Conservation (phyloP, 2,113 vertebrate species). For the Salvelinus sp. region DNA sequence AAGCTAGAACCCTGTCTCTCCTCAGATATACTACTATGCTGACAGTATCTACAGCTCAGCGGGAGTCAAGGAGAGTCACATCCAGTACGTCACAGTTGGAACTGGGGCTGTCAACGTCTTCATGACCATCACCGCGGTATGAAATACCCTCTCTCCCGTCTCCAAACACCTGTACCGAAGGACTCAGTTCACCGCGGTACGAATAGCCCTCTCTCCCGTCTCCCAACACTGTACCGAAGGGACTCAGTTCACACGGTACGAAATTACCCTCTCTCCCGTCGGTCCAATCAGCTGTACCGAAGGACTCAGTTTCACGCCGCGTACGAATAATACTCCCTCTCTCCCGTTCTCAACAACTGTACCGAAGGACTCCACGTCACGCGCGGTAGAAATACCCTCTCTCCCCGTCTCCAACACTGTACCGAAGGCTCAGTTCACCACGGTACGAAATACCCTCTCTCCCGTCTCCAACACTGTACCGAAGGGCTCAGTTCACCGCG, state of each 20-base stretch:
- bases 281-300: no score
- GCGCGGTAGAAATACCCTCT: slow-evolving; percentile 71
- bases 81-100: slow-evolving; percentile 88
- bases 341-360: slow-evolving; percentile 44
- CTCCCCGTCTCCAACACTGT: slow-evolving; percentile 38
- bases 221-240: no score
- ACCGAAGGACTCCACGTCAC: no score
- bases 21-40: slow-evolving; percentile 93
- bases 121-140: slow-evolving; percentile 83
- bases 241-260: slow-evolving; percentile 68
- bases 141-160: slow-evolving; percentile 39
- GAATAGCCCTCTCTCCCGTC: slow-evolving; percentile 40
- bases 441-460: slow-evolving; percentile 63
- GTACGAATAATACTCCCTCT: no score
- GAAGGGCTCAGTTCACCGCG: slow-evolving; percentile 45
- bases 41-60: slow-evolving; percentile 84
- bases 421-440: slow-evolving; percentile 24
- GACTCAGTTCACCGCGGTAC: slow-evolving; percentile 68
- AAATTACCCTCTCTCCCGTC: slow-evolving; percentile 39
- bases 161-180: no score
- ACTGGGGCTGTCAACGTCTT: slow-evolving; percentile 87
- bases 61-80: slow-evolving; percentile 66
- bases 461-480: slow-evolving; percentile 39
- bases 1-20: not conserved
- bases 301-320: no score